Percentiles rank a stretch among this genome's conserved stretches.
Evolutionary conservation across 1,140 invertebrate species (phyloP).

Genomic region (Drosophila baimaii): DNA sequence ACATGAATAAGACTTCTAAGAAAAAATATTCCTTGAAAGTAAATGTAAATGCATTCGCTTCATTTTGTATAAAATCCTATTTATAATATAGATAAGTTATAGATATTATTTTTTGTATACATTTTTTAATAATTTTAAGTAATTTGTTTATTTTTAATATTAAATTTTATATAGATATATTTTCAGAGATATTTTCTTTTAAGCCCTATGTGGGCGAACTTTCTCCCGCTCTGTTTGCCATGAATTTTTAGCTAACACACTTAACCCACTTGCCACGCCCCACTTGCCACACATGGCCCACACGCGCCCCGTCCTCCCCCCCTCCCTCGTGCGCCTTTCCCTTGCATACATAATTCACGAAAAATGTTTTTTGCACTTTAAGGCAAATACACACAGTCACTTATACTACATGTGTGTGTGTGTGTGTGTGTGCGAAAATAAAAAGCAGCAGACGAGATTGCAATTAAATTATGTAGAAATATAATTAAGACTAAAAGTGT

Average conservation of each 20-base stretch:
- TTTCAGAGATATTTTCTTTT: neutral
- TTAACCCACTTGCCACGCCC: conserved; percentile 72
- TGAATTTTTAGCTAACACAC: conserved; percentile 78
- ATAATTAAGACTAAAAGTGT: conserved; percentile 46
- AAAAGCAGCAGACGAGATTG: conserved; percentile 30
- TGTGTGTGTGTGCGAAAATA: conserved; percentile 27
- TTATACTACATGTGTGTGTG: neutral
- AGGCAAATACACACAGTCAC: conserved; percentile 46
- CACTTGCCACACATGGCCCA: conserved; percentile 30
- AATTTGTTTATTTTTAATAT: too few species aligned
- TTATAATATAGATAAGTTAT: too few species aligned
- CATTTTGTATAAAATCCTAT: neutral
- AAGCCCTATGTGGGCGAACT: neutral
- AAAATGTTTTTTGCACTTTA: conserved; percentile 73
- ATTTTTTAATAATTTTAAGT: too few species aligned
- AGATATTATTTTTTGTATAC: neutral
- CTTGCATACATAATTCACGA: conserved; percentile 74
- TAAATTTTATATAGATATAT: too few species aligned
- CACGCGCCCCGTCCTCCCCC: conserved; percentile 1
- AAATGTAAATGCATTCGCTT: too few species aligned
- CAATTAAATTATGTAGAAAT: conserved; percentile 53
- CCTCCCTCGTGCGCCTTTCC: neutral
- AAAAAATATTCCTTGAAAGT: too few species aligned
- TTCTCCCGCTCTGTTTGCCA: conserved; percentile 42
- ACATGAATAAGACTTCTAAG: too few species aligned